Evolutionary conservation across 2,888 invertebrate genomes (phyloP), one percentile per base, ranked within the genome.

Genomic region (Timema podura): DNA sequence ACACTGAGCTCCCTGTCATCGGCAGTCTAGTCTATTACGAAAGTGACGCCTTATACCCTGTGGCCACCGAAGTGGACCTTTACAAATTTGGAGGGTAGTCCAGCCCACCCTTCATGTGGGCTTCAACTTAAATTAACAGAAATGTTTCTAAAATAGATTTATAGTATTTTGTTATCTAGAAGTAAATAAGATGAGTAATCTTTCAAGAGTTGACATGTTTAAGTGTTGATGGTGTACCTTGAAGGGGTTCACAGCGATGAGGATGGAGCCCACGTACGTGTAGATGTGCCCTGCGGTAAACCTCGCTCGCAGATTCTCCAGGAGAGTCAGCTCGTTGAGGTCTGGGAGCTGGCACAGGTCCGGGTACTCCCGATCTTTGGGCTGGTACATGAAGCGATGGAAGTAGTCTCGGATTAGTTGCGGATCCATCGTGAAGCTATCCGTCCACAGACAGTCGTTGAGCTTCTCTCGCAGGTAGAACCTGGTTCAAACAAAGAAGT

Each of bases 301-400:
- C 77, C 96, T 86, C 74, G 92, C 91, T 76, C 91, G 85, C 74
- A 98, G 85, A 85, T 97, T 97, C 79, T 95, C 95, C 76, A 97
- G 83, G 68, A 97, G 84, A 2, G 96, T 96, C 81, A 92, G 91
- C 82, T 97, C 97, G 79, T 96, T 97, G 74, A 98, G 86, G 83
- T 96, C 96, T 13, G 96, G 96, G 79, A 97, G 84, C 83, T 96
- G 96, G 81, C 97, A 97, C 76, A 98, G 85, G 82, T 98, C 97
- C 8, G 96, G 95, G 82, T 96, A 97, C 80, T 97, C 96, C 76
- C 95, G 88, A 82, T 95, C 94, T 79, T 92, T 90, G 16, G 96
- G 95, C 82, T 96, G 96, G 79, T 93, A 91, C 48, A 96, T 86
- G 82, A 97, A 94, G 76, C 93, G 87, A 81, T 93, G 91, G 82